A percentile compares a stretch with the other conserved stretches of the same genome.
These are phyloP conservation scores for Plagodis dolabraria DNA, from an alignment of 2,888 invertebrate genomes.

Conservation along the genomic window DNA sequence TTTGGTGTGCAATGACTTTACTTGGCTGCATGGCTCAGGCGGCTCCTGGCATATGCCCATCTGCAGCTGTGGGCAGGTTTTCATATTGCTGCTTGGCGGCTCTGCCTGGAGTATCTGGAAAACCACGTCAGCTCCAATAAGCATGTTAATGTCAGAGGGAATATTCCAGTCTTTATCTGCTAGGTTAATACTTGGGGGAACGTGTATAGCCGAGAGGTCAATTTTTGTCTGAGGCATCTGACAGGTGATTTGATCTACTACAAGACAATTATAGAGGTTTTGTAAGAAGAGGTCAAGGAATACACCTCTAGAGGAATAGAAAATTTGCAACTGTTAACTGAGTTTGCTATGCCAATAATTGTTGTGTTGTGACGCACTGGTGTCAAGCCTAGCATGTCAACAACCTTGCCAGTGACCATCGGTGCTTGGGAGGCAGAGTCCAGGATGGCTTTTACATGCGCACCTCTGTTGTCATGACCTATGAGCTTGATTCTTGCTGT, in stretches of 20 bases:
- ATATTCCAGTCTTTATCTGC: not conserved
- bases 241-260: not conserved
- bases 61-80: not conserved
- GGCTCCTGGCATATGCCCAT: not conserved
- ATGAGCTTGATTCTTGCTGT: constrained; percentile 2
- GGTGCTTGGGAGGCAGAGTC: constrained; percentile 7
- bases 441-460: not conserved
- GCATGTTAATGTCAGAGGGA: constrained; percentile 4
- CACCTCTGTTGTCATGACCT: not conserved
- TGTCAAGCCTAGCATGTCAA: constrained; percentile 1
- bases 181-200: not conserved
- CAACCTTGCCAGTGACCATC: constrained; percentile 1
- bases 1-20: not conserved
- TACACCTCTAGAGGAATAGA: constrained; percentile 3
- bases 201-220: not conserved
- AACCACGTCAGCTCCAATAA: not conserved
- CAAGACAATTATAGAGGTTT: constrained; percentile 3
- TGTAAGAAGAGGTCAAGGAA: not conserved
- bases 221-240: too few species aligned
- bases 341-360: constrained; percentile 3
- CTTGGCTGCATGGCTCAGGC: not conserved
- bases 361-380: not conserved
- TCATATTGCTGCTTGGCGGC: not conserved
- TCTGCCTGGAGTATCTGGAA: constrained; percentile 4
- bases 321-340: constrained; percentile 1